Conservation (phyloP, 2,888 invertebrate species). For the Pteria penguin region DNA sequence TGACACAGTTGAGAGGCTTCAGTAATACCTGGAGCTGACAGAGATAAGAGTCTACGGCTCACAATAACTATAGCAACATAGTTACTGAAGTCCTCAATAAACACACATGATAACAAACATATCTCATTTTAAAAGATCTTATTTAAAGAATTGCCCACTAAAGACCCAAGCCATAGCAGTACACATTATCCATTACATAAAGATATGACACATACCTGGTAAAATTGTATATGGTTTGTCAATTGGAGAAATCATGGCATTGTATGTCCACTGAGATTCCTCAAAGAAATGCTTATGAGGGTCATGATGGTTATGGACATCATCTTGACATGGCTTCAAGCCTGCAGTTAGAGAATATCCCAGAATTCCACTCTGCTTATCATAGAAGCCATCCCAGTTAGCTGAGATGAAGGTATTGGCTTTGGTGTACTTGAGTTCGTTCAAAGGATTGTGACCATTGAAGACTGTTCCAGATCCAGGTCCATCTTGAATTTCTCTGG, state of each 20-base stretch:
- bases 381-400: conserved; percentile 71
- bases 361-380: conserved; percentile 65
- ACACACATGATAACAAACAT: too few relatives aligned
- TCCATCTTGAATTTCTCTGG: conserved; percentile 52
- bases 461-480: conserved; percentile 59
- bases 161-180: too few relatives aligned
- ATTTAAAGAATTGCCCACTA: too few relatives aligned
- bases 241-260: conserved; percentile 46
- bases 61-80: too few relatives aligned
- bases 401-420: conserved; percentile 58
- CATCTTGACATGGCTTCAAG: conserved; percentile 48
- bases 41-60: too few relatives aligned
- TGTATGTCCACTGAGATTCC: conserved; percentile 63
- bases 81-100: too few relatives aligned
- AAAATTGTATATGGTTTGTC: conserved; percentile 12
- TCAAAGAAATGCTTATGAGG: conserved; percentile 65
- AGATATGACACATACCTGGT: conserved; percentile 12
- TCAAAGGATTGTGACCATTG: conserved; percentile 55
- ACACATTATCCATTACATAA: too few relatives aligned
- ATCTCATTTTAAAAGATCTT: too few relatives aligned
- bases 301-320: conserved; percentile 61
- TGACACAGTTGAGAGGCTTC: too few relatives aligned
- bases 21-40: too few relatives aligned
- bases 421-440: conserved; percentile 56
- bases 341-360: conserved; percentile 62